A percentile compares a stretch with the other conserved stretches of the same genome.
Conservation (phyloP, 1,140 invertebrate genomes). For the Rhyacophila brunnea region DNA sequence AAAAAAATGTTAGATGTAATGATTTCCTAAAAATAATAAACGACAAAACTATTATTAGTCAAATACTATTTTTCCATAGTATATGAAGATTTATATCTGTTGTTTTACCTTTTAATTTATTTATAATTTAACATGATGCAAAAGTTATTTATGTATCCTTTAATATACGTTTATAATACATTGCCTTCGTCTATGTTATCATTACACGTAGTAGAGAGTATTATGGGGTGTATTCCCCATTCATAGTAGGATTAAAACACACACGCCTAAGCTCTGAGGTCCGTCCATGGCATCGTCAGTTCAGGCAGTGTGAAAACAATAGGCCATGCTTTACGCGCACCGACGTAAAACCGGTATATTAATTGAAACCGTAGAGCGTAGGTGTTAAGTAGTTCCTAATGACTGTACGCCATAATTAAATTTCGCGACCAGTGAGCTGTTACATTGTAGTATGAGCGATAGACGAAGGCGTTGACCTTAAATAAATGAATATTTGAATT, state of each 20-base stretch:
- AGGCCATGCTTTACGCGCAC: conserved; percentile 10
- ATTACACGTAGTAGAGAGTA: no score
- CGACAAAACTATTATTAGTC: no score
- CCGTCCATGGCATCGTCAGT: neutral
- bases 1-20: no score
- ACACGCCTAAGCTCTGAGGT: conserved; percentile 3
- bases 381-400: conserved; percentile 9
- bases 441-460: neutral
- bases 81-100: no score
- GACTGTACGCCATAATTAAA: conserved; percentile 14
- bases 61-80: no score
- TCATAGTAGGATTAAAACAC: conserved; percentile 11
- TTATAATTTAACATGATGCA: no score
- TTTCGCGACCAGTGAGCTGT: conserved; percentile 1
- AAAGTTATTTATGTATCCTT: no score
- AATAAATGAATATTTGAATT: neutral
- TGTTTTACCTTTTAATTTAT: no score
- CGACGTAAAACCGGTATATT: conserved; percentile 4
- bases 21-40: no score
- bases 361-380: conserved; percentile 11
- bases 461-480: neutral
- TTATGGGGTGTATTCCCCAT: no score
- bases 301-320: conserved; percentile 4
- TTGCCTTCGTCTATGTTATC: no score
- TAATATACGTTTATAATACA: no score